phyloP scores from a whole-genome alignment of 2,888 invertebrate species.

The Podotricha telesiphe region DNA sequence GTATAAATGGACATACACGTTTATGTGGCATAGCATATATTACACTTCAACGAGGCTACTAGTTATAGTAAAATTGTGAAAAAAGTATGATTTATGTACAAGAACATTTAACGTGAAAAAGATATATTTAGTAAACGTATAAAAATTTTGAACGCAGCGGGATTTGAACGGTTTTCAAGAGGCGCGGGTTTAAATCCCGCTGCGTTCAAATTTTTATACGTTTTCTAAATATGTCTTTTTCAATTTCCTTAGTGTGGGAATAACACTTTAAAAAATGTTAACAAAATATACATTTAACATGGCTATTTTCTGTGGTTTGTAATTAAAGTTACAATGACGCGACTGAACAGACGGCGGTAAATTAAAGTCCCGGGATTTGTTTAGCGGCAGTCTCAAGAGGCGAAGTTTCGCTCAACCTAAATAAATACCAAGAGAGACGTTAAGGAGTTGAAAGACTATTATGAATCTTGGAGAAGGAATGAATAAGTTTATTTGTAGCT shows the following conservation, averaged over 20 bases:
- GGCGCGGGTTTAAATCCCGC: too few species aligned
- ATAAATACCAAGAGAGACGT: conserved; percentile 17
- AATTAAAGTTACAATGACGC: conserved; percentile 22
- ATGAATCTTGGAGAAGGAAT: conserved; percentile 16
- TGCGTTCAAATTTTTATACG: too few species aligned
- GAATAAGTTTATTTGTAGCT: conserved; percentile 15
- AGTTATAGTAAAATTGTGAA: not conserved
- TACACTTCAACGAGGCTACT: too few species aligned
- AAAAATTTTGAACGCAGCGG: too few species aligned
- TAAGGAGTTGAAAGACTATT: conserved; percentile 10
- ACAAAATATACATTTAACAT: too few species aligned
- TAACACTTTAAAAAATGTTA: too few species aligned
- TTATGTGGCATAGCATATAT: too few species aligned
- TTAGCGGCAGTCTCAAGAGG: conserved; percentile 23
- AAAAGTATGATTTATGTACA: not conserved
- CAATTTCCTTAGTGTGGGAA: too few species aligned
- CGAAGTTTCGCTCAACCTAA: conserved; percentile 24
- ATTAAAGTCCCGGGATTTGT: conserved; percentile 25
- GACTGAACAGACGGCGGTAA: conserved; percentile 7
- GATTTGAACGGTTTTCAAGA: too few species aligned
- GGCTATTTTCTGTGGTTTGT: not conserved
- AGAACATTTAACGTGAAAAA: not conserved
- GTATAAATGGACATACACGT: too few species aligned
- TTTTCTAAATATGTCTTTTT: too few species aligned
- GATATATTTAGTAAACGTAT: too few species aligned